Percentiles rank a stretch among this genome's conserved stretches.
These are phyloP conservation scores for Leucania comma DNA, from an alignment of 2,888 invertebrate genomes.

Conservation along the genomic window DNA sequence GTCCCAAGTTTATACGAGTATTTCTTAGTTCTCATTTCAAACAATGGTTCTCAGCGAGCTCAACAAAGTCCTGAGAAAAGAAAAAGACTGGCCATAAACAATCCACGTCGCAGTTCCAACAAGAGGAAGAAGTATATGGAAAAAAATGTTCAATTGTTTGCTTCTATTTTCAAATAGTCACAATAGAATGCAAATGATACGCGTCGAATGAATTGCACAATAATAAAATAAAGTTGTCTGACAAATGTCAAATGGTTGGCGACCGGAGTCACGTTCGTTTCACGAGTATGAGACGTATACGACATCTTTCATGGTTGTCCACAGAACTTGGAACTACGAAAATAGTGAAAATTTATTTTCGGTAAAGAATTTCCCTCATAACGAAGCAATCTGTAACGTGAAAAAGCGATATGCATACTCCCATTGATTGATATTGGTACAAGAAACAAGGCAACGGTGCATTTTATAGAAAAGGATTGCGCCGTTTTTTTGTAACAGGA, in stretches of 20 bases:
- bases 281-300: conserved; percentile 5
- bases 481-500: no score
- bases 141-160: conserved; percentile 38
- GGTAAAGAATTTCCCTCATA: not conserved
- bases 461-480: no score
- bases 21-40: conserved; percentile 1
- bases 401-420: not conserved
- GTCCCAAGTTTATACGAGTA: not conserved
- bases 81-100: conserved; percentile 37
- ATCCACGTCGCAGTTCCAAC: conserved; percentile 31
- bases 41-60: not conserved
- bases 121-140: conserved; percentile 47
- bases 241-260: conserved; percentile 59
- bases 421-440: not conserved
- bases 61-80: conserved; percentile 39
- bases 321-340: not conserved
- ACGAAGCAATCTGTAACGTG: not conserved
- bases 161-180: conserved; percentile 46
- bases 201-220: conserved; percentile 58
- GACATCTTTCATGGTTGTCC: not conserved
- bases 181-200: conserved; percentile 50
- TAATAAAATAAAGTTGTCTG: conserved; percentile 69
- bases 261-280: conserved; percentile 36
- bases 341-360: not conserved
- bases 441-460: no score